Percentiles rank a stretch among this genome's conserved stretches.
Conservation (phyloP, 1,140 invertebrate genomes). For the Glossosoma conforme region DNA sequence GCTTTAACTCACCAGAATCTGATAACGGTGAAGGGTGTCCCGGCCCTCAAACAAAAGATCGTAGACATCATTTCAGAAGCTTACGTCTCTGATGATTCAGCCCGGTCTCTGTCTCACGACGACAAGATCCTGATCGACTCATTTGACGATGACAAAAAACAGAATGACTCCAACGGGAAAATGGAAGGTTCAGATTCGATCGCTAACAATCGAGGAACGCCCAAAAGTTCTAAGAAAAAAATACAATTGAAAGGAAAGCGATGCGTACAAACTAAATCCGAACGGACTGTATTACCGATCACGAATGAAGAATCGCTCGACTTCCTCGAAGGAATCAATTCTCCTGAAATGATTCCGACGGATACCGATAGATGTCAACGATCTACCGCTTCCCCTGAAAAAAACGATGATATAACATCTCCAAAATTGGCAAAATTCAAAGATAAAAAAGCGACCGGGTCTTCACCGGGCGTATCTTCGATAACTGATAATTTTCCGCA, state of each 20-base stretch:
- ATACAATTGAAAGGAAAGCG: conserved; percentile 39
- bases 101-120: conserved; percentile 1
- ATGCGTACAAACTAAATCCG: conserved; percentile 42
- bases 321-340: conserved; percentile 43
- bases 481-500: not conserved
- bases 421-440: not conserved
- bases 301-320: conserved; percentile 42
- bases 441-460: not conserved
- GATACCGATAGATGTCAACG: conserved; percentile 40
- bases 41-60: conserved; percentile 43
- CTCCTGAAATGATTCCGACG: conserved; percentile 47
- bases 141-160: not conserved
- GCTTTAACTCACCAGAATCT: conserved; percentile 38
- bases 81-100: conserved; percentile 14
- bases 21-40: conserved; percentile 43
- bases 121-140: not conserved
- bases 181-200: not conserved
- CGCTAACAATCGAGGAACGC: conserved; percentile 40
- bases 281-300: conserved; percentile 42
- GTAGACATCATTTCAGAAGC: conserved; percentile 43
- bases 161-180: not conserved
- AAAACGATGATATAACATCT: conserved; percentile 5
- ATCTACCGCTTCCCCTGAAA: conserved; percentile 1
- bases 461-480: conserved; percentile 1
- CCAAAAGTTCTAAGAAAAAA: conserved; percentile 49